Conservation (phyloP, 2,888 invertebrate species). For the Cheilosia pagana region DNA sequence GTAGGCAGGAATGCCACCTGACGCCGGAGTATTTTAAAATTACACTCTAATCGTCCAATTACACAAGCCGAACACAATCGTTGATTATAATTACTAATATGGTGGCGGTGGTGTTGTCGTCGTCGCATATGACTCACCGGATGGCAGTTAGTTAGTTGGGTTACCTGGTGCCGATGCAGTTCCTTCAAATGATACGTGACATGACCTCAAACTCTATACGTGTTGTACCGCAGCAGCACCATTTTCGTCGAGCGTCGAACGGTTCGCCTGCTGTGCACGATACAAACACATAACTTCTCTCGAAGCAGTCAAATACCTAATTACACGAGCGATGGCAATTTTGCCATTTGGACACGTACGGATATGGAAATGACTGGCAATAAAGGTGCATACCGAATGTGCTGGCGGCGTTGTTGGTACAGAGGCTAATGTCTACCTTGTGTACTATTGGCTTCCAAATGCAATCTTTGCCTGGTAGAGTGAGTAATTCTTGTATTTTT, state of each 20-base stretch:
- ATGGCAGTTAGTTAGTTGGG: slow-evolving; percentile 56
- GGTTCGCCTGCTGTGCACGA: slow-evolving; percentile 9
- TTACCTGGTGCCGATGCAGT: slow-evolving; percentile 50
- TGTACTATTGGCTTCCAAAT: slow-evolving; percentile 57
- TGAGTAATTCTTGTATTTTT: slow-evolving; percentile 14
- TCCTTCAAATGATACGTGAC: slow-evolving; percentile 67
- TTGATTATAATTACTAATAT: slow-evolving; percentile 60
- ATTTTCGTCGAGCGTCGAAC: background rate
- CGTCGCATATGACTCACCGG: slow-evolving; percentile 63
- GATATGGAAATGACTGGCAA: slow-evolving; percentile 72
- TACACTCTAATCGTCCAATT: slow-evolving; percentile 58
- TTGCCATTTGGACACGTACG: slow-evolving; percentile 73
- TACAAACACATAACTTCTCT: slow-evolving; percentile 3
- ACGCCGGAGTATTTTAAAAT: slow-evolving; percentile 22
- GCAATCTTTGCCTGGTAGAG: slow-evolving; percentile 53
- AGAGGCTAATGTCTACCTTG: slow-evolving; percentile 12
- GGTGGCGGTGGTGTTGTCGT: slow-evolving; percentile 12
- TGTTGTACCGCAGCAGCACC: background rate
- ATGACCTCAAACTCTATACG: slow-evolving; percentile 47
- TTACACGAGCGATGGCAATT: slow-evolving; percentile 71
- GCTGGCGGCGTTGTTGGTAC: slow-evolving; percentile 12
- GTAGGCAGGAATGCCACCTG: slow-evolving; percentile 52
- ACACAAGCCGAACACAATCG: slow-evolving; percentile 55
- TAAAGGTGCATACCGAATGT: slow-evolving; percentile 72
- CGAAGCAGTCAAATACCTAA: slow-evolving; percentile 63